Evolutionary conservation across 2,888 invertebrate genomes (phyloP).

Genomic region (Sesia apiformis): DNA sequence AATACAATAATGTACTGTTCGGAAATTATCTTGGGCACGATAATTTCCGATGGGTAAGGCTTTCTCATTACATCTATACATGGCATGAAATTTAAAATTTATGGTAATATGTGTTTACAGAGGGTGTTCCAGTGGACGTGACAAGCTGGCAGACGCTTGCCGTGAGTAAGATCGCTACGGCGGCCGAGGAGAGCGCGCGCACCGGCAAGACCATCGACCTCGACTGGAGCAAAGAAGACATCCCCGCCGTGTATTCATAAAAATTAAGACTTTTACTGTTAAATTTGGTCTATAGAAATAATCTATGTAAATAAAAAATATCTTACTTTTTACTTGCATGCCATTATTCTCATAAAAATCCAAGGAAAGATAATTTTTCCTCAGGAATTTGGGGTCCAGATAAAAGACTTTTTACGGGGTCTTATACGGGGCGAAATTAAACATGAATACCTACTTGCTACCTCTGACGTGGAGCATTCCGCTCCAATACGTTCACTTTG

Average conservation of each 20-base stretch:
- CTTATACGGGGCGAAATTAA: constrained; percentile 60
- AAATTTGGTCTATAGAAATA: too few species aligned
- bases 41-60: too few species aligned
- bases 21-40: too few species aligned
- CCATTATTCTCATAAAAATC: not conserved
- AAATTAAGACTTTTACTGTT: too few species aligned
- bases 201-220: constrained; percentile 65
- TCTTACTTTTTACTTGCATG: too few species aligned
- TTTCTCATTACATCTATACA: too few species aligned
- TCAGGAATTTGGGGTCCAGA: constrained; percentile 51
- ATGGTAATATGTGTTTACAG: constrained; percentile 12
- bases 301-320: too few species aligned
- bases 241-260: constrained; percentile 45
- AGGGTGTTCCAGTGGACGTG: constrained; percentile 42
- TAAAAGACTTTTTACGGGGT: constrained; percentile 54
- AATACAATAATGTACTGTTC: too few species aligned
- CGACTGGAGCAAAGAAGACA: constrained; percentile 62
- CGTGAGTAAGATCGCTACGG: constrained; percentile 72
- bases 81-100: too few species aligned
- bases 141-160: constrained; percentile 70
- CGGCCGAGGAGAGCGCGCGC: constrained; percentile 72
- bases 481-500: constrained; percentile 64
- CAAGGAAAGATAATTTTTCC: constrained; percentile 22
- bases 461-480: constrained; percentile 69
- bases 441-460: constrained; percentile 70